These are phyloP conservation scores for Phrynosoma platyrhinos DNA, from an alignment of 2,113 vertebrate genomes.

Conservation along the genomic window DNA sequence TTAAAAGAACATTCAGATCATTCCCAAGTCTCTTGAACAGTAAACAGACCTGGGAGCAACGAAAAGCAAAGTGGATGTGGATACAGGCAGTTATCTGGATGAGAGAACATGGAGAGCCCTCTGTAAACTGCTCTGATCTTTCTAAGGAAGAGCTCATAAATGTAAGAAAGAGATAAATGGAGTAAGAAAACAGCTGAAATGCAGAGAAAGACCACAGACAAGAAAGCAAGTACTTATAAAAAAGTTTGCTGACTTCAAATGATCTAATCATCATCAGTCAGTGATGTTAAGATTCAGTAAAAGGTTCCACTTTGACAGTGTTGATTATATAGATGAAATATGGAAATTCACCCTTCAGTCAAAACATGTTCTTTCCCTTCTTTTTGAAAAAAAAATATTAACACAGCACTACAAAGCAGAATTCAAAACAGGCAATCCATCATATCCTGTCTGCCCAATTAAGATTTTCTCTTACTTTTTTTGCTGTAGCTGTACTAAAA, in stretches of 20 bases:
- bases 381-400: background rate
- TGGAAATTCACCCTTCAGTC: background rate
- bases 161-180: background rate
- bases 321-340: background rate
- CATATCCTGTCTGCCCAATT: background rate
- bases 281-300: background rate
- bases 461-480: no score
- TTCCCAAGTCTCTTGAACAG: background rate
- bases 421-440: background rate
- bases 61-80: background rate
- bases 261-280: background rate
- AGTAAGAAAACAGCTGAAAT: background rate
- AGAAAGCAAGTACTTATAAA: background rate
- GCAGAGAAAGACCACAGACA: background rate
- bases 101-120: background rate
- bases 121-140: background rate
- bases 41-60: background rate
- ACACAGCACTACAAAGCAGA: background rate
- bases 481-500: background rate
- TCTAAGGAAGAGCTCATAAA: background rate
- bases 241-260: background rate
- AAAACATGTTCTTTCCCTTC: background rate
- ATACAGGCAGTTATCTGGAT: background rate
- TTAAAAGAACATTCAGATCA: background rate
- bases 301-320: background rate